These are phyloP conservation scores for Macrosoma leucophasiata DNA, from an alignment of 2,888 invertebrate genomes.

Conservation along the genomic window DNA sequence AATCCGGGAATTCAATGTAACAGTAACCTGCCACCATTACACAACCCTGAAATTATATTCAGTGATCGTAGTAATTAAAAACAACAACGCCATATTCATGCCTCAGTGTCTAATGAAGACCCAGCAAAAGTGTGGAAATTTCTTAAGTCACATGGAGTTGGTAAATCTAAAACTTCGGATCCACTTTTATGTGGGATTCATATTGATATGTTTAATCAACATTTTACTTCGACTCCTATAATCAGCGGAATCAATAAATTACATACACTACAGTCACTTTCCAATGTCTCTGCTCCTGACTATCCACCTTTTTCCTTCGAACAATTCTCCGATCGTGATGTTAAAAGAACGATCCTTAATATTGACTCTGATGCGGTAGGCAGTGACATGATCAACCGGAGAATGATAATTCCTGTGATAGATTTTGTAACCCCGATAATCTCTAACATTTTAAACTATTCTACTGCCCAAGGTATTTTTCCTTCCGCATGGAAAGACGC, in stretches of 20 bases:
- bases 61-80: too few species aligned
- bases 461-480: background rate
- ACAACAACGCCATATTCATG: conserved; percentile 10
- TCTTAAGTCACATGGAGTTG: conserved; percentile 5
- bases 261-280: background rate
- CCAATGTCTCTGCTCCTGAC: conserved; percentile 5
- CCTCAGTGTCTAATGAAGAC: conserved; percentile 5
- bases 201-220: background rate
- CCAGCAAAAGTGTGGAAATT: conserved; percentile 6
- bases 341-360: conserved; percentile 6
- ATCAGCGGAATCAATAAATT: background rate
- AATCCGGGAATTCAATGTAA: too few species aligned
- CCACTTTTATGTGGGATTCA: background rate
- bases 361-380: conserved; percentile 10
- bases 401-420: conserved; percentile 10
- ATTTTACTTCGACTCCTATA: conserved; percentile 1
- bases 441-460: background rate
- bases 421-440: conserved; percentile 3
- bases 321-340: conserved; percentile 5
- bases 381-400: conserved; percentile 11
- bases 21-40: too few species aligned
- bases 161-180: background rate
- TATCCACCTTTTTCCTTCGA: conserved; percentile 6
- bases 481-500: conserved; percentile 4
- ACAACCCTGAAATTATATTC: too few species aligned